phyloP scores from a whole-genome alignment of 2,113 vertebrate species.

The Chaetodon trifascialis region DNA sequence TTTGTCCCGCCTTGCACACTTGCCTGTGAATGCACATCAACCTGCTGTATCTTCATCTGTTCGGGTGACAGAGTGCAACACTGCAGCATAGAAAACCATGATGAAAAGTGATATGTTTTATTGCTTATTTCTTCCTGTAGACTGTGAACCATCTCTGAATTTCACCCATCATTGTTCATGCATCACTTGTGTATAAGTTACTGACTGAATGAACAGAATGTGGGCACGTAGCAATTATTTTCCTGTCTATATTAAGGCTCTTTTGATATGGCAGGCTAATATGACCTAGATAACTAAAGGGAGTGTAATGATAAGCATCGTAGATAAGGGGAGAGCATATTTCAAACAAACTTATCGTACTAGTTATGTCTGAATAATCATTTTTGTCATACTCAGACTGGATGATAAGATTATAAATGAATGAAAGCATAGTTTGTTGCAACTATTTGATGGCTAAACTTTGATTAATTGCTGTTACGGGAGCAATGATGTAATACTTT shows the following conservation, averaged over 20 bases:
- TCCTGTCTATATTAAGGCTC: constrained; percentile 44
- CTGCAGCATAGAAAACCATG: not conserved
- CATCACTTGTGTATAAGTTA: constrained; percentile 22
- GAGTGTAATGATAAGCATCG: constrained; percentile 32
- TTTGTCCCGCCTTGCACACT: constrained; percentile 9
- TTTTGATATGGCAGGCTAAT: constrained; percentile 39
- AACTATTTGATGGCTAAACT: constrained; percentile 3
- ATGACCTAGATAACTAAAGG: constrained; percentile 63
- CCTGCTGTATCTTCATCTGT: not conserved
- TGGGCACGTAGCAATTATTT: constrained; percentile 35
- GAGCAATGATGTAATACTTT: constrained; percentile 12
- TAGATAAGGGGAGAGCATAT: constrained; percentile 28
- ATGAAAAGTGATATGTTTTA: not conserved
- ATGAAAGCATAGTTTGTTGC: constrained; percentile 9
- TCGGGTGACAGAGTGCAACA: constrained; percentile 23
- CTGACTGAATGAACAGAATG: constrained; percentile 36
- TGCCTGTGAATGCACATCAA: constrained; percentile 22
- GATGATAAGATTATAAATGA: constrained; percentile 33
- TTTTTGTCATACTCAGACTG: constrained; percentile 23
- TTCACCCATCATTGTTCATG: constrained; percentile 17
- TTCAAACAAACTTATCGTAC: constrained; percentile 29
- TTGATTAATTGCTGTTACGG: not conserved
- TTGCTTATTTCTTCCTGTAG: constrained; percentile 1
- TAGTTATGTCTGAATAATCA: constrained; percentile 28
- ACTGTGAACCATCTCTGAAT: not conserved